Evolutionary conservation across 2,797 vertebrate species (phyloP), one percentile per base, ranked within the genome.

Genomic region (Natrix natrix): DNA sequence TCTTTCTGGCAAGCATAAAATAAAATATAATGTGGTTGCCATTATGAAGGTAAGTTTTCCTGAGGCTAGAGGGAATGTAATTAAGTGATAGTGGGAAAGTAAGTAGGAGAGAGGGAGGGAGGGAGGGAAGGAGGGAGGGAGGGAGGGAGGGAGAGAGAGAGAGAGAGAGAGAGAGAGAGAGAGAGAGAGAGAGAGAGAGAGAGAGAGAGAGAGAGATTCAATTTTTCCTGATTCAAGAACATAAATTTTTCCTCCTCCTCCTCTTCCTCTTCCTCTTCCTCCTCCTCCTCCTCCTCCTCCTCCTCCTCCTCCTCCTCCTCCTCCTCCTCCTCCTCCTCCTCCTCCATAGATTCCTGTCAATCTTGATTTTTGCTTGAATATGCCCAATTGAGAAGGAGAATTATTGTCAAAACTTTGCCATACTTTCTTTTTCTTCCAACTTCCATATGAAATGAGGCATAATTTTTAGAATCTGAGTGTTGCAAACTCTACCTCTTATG

Each of bases 171-270:
- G n/a, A n/a, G n/a, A n/a, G n/a, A n/a, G n/a, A n/a, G 6, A 1
- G 59, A 1, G 20, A 1, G 59, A 24, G 59, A 0, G 0, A 60
- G 59, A 3, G 24, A 61, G 3, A 3, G 60, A 2, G 0, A 24
- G 59, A 8, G 8, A 61, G 24, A 12, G 11, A 3, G 24, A 66
- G 17, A 28, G 89, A 28, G 28, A 37, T 22, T 60, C 24, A 37
- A 5, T 89, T 89, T 26, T 28, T 89, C 59, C 7, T 89, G 10
- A 61, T 60, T 48, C 37, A 78, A 56, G 32, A 14, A n/a, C 5
- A 89, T 14, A 28, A 16, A 13, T 14, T 26, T 52, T 8, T 66
- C 55, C 55, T 88, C n/a, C 32, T 48, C 20, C 43, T 32, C 32
- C 10, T 69, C 57, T 32, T 48, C n/a, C n/a, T n/a, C n/a, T n/a